These are phyloP conservation scores for Poecilia gillii DNA, from an alignment of 2,797 vertebrate species.

Conservation along the genomic window DNA sequence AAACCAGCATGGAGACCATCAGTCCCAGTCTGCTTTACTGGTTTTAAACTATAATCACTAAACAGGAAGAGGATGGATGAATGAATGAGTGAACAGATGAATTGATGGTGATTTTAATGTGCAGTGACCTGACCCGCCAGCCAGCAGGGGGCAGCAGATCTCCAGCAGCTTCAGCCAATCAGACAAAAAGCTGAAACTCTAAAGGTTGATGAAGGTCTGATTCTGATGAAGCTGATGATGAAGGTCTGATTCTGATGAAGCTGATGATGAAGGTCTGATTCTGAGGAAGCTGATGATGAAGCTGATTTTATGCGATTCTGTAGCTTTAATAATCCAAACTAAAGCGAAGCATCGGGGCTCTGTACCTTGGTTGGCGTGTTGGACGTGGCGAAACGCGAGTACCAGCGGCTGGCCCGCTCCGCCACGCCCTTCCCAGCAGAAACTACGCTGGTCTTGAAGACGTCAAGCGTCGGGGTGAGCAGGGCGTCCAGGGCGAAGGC, in stretches of 20 bases:
- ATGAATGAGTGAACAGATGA: too few relatives aligned
- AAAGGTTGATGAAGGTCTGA: too few relatives aligned
- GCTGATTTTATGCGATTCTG: not conserved
- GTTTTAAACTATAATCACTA: not conserved
- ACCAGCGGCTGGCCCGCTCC: slow-evolving; percentile 94
- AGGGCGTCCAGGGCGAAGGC: slow-evolving; percentile 89
- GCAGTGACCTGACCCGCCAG: not conserved
- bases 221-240: too few relatives aligned
- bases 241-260: not conserved
- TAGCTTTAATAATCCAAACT: not conserved
- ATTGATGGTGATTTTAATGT: not conserved
- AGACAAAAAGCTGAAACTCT: not conserved
- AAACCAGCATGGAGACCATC: too few relatives aligned
- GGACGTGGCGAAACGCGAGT: slow-evolving; percentile 89
- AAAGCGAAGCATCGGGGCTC: too few relatives aligned
- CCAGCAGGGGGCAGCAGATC: slow-evolving; percentile 28
- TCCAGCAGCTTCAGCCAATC: not conserved
- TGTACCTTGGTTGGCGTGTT: slow-evolving; percentile 86
- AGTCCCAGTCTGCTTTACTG: not conserved
- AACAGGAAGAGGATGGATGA: not conserved
- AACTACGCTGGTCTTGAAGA: slow-evolving; percentile 90
- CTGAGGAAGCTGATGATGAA: not conserved
- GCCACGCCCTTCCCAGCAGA: slow-evolving; percentile 94
- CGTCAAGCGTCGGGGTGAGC: slow-evolving; percentile 89
- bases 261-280: too few relatives aligned